Base-by-base conservation (phyloP, 2,797 vertebrate species). In the Alcedo atthis region DNA sequence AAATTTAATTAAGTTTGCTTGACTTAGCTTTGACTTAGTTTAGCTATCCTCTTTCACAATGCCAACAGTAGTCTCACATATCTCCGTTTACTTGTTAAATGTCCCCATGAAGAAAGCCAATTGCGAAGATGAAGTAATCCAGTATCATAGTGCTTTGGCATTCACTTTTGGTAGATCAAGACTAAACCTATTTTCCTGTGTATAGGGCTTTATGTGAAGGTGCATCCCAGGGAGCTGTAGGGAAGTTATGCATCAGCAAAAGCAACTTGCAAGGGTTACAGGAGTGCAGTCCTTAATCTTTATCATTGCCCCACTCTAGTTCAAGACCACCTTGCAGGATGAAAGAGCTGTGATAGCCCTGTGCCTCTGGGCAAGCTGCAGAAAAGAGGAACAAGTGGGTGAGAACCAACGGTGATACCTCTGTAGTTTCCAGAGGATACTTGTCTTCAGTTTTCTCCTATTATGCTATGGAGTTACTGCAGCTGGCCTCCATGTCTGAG, bases 401-500 rank as follows among this genome's bases (percentile, higher is more conserved):
- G 15, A 83, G 43, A 55, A 14, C 33, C 7, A 2, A 32, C 5
- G 33, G 54, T 1, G 8, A 67, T 80, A 77, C 32, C 16, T 33
- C 12, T 46, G 58, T 35, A 53, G 73, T 75, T 89, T 77, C 63
- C 55, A 86, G 83, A 69, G 5, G 12, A 35, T 75, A 59, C 80
- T 89, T 71, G 35, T 70, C 77, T 92, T 85, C 58, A 66, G 87
- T 79, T 90, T 92, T 86, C 77, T 91, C 55, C 80, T 81, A 6
- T 87, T 87, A 67, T 15, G 9, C 67, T 81, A 42, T 83, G 67
- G 77, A 83, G 58, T 35, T 81, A 69, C 40, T 66, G 62, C 51
- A 90, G 45, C 85, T 88, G 63, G 77, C 53, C 8, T 94, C 74
- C 67, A 76, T 67, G 71, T 85, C 81, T 87, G 79, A 90, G 71